These are phyloP conservation scores for Peromyscus aztecus DNA, from an alignment of 2,797 vertebrate species.

Conservation along the genomic window DNA sequence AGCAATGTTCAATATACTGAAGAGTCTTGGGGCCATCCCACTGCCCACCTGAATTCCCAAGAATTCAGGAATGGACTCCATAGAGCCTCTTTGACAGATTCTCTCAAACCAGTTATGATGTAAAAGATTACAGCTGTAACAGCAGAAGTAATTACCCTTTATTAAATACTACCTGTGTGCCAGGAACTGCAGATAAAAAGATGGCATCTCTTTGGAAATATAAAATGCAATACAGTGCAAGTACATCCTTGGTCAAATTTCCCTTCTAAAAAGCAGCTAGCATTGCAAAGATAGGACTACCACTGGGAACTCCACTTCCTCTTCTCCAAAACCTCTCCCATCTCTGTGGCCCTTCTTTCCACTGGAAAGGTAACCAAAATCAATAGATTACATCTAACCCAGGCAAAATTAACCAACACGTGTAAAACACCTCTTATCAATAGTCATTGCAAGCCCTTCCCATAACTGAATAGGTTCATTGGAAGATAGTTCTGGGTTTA, in stretches of 20 bases:
- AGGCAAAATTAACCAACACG: neutral
- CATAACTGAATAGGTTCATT: neutral
- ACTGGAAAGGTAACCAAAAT: constrained; percentile 6
- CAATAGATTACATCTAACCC: constrained; percentile 11
- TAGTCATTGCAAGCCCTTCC: neutral
- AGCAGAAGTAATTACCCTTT: neutral
- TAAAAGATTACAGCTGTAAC: neutral
- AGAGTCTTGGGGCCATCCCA: neutral
- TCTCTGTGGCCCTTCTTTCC: neutral
- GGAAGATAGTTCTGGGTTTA: neutral
- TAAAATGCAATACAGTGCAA: neutral
- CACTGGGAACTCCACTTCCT: neutral
- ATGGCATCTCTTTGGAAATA: neutral
- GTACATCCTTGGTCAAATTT: neutral
- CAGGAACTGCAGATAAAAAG: neutral
- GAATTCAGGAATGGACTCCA: neutral
- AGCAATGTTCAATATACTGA: neutral
- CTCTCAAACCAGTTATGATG: neutral
- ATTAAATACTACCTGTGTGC: neutral
- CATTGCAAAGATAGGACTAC: neutral
- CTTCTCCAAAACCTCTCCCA: neutral
- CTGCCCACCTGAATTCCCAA: neutral
- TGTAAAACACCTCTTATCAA: neutral
- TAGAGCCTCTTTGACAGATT: neutral
- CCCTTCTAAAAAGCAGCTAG: neutral